A percentile compares a stretch with the other conserved stretches of the same genome.
Evolutionary conservation across 2,797 vertebrate genomes (phyloP).

Genomic region (Simalia tracyae): DNA sequence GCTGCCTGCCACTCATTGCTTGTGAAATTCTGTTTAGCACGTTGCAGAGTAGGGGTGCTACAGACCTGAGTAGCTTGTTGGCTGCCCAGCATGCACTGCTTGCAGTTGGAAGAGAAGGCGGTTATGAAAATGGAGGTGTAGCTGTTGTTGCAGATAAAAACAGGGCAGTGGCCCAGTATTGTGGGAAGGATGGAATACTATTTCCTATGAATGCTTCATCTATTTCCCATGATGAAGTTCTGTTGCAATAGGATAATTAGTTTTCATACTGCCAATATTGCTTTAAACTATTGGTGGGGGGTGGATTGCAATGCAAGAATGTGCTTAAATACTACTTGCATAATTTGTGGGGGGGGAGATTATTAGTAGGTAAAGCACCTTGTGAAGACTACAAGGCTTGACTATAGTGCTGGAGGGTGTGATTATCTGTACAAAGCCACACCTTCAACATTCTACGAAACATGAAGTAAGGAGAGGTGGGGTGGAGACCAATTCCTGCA

Average conservation of each 20-base stretch:
- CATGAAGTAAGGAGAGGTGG: conserved; percentile 52
- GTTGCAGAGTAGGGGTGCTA: neutral
- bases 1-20: neutral
- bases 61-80: neutral
- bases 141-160: neutral
- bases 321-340: conserved; percentile 46
- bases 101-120: neutral
- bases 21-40: neutral
- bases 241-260: neutral
- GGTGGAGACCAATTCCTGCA: conserved; percentile 33
- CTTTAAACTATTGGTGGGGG: neutral
- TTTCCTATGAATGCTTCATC: neutral
- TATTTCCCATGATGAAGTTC: conserved; percentile 36
- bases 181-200: neutral
- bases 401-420: conserved; percentile 42
- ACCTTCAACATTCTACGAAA: conserved; percentile 54
- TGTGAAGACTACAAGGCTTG: conserved; percentile 62
- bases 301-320: neutral
- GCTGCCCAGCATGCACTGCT: neutral
- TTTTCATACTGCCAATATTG: neutral
- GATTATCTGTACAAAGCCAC: conserved; percentile 59
- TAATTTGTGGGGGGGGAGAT: conserved; percentile 45
- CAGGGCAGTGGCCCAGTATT: neutral
- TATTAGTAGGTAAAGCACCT: conserved; percentile 56
- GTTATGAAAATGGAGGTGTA: neutral